Percentiles rank a stretch among this genome's conserved stretches.
Conservation (phyloP, 2,888 invertebrate genomes). For the Neuroscelio doddi region DNA sequence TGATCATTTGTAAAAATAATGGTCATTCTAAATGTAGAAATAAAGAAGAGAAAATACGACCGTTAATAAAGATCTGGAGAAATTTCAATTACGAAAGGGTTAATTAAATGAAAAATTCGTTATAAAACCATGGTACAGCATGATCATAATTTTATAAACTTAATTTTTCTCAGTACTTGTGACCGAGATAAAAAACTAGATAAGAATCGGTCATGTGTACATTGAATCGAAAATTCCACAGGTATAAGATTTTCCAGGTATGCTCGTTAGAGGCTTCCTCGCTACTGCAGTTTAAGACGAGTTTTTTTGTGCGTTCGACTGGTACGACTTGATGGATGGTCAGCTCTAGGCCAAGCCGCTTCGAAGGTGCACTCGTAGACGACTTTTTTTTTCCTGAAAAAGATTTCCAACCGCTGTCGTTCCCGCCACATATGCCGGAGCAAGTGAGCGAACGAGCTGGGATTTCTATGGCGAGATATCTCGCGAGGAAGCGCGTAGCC, state of each 20-base stretch:
- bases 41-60: too few relatives aligned
- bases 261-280: slow-evolving; percentile 37
- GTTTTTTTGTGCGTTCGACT: slow-evolving; percentile 32
- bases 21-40: too few relatives aligned
- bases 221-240: too few relatives aligned
- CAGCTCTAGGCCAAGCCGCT: slow-evolving; percentile 29
- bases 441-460: slow-evolving; percentile 3
- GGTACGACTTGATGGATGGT: slow-evolving; percentile 39
- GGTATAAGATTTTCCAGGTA: slow-evolving; percentile 26
- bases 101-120: too few relatives aligned
- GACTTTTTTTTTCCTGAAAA: slow-evolving; percentile 32
- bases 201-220: too few relatives aligned
- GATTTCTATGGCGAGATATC: slow-evolving; percentile 30
- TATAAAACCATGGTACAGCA: too few relatives aligned
- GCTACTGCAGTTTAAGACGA: slow-evolving; percentile 21
- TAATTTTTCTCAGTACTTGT: too few relatives aligned
- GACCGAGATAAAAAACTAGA: too few relatives aligned
- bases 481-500: slow-evolving; percentile 34
- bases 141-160: too few relatives aligned
- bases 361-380: slow-evolving; percentile 19
- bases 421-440: slow-evolving; percentile 26
- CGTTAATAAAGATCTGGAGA: too few relatives aligned
- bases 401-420: slow-evolving; percentile 32
- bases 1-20: too few relatives aligned
- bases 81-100: too few relatives aligned